A percentile compares a stretch with the other conserved stretches of the same genome.
Evolutionary conservation across 1,140 invertebrate genomes (phyloP).

Genomic region (Tetramorium alpestre): DNA sequence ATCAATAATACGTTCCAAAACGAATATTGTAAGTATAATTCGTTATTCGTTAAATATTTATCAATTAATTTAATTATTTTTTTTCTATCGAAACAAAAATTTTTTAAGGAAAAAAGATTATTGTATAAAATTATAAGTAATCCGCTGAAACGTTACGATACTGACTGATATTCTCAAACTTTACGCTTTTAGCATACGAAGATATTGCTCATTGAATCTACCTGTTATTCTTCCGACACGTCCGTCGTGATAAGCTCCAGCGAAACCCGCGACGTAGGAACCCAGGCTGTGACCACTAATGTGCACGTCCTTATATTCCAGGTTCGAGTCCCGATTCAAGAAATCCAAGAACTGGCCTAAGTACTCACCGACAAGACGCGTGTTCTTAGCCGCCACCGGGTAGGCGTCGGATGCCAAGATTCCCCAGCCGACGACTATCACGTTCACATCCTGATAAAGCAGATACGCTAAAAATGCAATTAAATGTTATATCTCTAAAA

Average conservation of each 20-base stretch:
- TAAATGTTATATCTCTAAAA: background rate
- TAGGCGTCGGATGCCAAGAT: constrained; percentile 85
- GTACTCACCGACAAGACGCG: constrained; percentile 80
- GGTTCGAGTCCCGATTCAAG: constrained; percentile 79
- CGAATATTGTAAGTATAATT: background rate
- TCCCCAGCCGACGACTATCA: constrained; percentile 89
- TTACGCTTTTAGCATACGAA: too few species aligned
- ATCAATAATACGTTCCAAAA: background rate
- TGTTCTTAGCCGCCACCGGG: constrained; percentile 78
- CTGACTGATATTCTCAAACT: background rate
- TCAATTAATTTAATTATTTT: background rate
- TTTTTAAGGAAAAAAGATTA: background rate
- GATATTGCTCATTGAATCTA: constrained; percentile 23
- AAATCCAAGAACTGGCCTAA: constrained; percentile 80
- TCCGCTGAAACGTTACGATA: background rate
- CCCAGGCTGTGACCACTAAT: constrained; percentile 94
- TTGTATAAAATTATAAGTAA: background rate
- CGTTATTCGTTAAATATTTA: background rate
- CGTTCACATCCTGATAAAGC: constrained; percentile 86
- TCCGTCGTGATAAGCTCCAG: constrained; percentile 85
- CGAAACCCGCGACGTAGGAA: constrained; percentile 92
- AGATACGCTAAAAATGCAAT: constrained; percentile 85
- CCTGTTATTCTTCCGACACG: constrained; percentile 88
- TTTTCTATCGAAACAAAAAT: background rate
- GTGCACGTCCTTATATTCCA: constrained; percentile 87